phyloP scores from a whole-genome alignment of 2,113 vertebrate species.

The Hippoglossus stenolepis region DNA sequence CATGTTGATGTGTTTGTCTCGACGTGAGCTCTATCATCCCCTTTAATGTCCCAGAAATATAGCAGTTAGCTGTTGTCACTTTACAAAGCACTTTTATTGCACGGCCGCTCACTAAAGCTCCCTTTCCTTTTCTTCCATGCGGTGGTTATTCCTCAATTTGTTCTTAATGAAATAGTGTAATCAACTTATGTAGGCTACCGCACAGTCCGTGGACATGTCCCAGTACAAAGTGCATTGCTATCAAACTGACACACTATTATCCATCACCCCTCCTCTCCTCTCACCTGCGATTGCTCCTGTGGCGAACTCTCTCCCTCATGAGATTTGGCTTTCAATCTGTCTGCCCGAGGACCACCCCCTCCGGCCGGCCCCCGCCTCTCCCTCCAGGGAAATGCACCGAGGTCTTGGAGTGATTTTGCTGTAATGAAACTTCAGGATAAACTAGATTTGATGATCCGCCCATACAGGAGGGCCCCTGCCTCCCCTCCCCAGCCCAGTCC shows the following conservation, averaged over 20 bases:
- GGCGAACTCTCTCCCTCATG: slow-evolving; percentile 29
- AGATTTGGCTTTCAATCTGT: slow-evolving; percentile 57
- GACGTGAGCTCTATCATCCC: slow-evolving; percentile 19
- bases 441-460: slow-evolving; percentile 70
- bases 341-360: slow-evolving; percentile 27
- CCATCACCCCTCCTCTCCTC: neutral
- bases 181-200: neutral
- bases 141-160: neutral
- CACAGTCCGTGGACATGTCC: neutral
- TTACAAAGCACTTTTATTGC: slow-evolving; percentile 3
- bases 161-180: neutral
- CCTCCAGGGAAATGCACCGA: slow-evolving; percentile 54
- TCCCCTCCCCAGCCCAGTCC: slow-evolving; percentile 21
- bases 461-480: slow-evolving; percentile 1
- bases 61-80: slow-evolving; percentile 35
- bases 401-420: slow-evolving; percentile 55
- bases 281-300: slow-evolving; percentile 43
- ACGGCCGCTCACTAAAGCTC: neutral
- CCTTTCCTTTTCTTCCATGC: neutral
- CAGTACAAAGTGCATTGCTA: neutral
- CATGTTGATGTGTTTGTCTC: slow-evolving; percentile 27
- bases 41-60: slow-evolving; percentile 32
- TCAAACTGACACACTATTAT: slow-evolving; percentile 36
- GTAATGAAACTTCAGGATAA: slow-evolving; percentile 72
- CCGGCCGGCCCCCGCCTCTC: neutral